Conservation (phyloP, 2,888 invertebrate species). For the Keiferia lycopersicella region DNA sequence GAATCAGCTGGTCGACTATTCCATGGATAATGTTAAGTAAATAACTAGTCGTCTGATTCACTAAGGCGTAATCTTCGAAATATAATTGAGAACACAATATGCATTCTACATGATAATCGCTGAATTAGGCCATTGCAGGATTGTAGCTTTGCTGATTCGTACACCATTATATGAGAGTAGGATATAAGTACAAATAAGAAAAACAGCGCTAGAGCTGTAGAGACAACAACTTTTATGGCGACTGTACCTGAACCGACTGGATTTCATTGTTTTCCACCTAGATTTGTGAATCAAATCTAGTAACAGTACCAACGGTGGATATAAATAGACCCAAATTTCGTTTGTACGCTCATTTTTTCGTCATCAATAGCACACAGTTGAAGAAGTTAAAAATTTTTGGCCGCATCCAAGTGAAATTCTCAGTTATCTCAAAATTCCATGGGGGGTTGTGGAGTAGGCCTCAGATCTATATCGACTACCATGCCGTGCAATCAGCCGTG, state of each 20-base stretch:
- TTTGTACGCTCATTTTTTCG: neutral
- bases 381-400: neutral
- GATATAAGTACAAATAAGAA: no score
- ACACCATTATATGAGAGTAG: no score
- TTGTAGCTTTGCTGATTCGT: no score
- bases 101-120: no score
- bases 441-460: neutral
- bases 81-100: no score
- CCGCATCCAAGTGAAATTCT: neutral
- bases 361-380: neutral
- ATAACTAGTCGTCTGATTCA: no score
- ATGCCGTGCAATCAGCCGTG: conserved; percentile 7
- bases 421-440: neutral
- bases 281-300: neutral
- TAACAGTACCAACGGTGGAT: neutral
- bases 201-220: no score
- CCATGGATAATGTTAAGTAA: no score
- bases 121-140: no score
- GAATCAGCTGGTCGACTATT: no score
- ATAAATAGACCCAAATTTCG: neutral
- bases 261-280: neutral
- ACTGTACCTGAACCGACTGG: neutral
- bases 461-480: neutral
- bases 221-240: neutral
- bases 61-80: no score